Base-by-base conservation (phyloP, 2,113 vertebrate genomes). In the Chionomys nivalis region DNA sequence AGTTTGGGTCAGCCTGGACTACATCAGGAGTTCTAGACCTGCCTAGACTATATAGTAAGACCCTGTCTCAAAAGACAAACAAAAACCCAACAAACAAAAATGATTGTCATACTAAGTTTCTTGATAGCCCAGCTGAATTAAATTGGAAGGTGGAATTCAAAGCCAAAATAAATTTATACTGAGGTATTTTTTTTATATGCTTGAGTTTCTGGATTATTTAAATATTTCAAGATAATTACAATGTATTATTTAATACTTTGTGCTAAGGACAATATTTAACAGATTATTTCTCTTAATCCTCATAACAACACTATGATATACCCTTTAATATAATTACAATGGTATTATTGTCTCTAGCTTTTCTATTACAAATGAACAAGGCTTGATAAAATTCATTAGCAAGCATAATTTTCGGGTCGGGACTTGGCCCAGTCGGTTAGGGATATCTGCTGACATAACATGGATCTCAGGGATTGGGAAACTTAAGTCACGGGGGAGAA, bases 301-400 rank as follows among this genome's bases (percentile, higher is more conserved):
- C 49, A 90, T 58, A 90, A 75, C 16, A 90, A 47, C 39, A 73
- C 39, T 61, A 52, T 55, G 36, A 66, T 49, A 31, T 66, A 52
- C n/a, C 4, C 36, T 63, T 11, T 75, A 55, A 86, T 68, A 91
- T n/a, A 26, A 65, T 89, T 58, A 65, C 8, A 75, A 55, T 75
- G n/a, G 39, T 39, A 95, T n/a, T 79, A 96, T 70, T 21, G 88
- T 91, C 87, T 86, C 72, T 39, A 92, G 47, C 21, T 95, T 95
- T 97, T 79, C 90, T 77, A 58, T 87, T 68, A 91, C 23, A 92
- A 91, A 94, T 85, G 31, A 89, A 91, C 10, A 91, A 79, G 24
- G 26, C 92, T 87, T 96, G 55, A 55, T 94, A 36, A 94, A n/a
- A 78, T 89, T 63, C 85, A 96, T 28, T 82, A 94, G 89, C 14